Percentiles rank a stretch among this genome's conserved stretches.
These are phyloP conservation scores for Lasaia peninsularis DNA, from an alignment of 1,140 invertebrate species.

Conservation along the genomic window DNA sequence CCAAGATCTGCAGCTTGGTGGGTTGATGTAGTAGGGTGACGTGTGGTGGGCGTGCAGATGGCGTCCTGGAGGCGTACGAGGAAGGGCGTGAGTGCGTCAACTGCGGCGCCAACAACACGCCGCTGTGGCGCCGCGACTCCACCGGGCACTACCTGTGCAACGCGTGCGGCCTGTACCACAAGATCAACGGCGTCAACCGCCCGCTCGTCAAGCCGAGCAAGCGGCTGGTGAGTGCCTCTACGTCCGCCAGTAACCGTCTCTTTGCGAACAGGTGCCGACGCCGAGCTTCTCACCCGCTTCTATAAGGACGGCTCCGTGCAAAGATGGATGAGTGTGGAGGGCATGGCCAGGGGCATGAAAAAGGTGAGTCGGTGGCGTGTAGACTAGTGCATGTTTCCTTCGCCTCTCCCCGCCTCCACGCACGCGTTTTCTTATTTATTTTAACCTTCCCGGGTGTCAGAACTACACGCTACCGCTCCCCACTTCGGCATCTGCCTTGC, in stretches of 20 bases:
- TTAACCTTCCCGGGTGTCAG: conserved; percentile 44
- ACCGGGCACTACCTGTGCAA: conserved; percentile 99
- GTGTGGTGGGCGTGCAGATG: conserved; percentile 77
- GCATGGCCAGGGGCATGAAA: conserved; percentile 73
- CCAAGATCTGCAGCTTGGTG: neutral
- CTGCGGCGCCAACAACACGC: conserved; percentile 96
- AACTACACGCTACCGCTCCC: conserved; percentile 73
- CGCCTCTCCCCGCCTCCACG: conserved; percentile 27
- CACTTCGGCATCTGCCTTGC: conserved; percentile 27
- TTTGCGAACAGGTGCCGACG: conserved; percentile 66
- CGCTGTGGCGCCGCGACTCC: conserved; percentile 95
- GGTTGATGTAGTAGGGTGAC: conserved; percentile 17
- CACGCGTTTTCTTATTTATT: conserved; percentile 26
- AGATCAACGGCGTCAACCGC: conserved; percentile 96
- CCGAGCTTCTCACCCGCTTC: conserved; percentile 70
- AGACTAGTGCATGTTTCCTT: conserved; percentile 65
- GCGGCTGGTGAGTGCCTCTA: conserved; percentile 85
- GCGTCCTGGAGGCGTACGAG: conserved; percentile 88
- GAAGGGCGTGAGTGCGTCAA: conserved; percentile 97
- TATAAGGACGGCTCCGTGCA: conserved; percentile 74
- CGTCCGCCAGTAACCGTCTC: conserved; percentile 38
- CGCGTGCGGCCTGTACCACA: conserved; percentile 97
- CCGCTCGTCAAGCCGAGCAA: conserved; percentile 93
- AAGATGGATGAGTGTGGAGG: conserved; percentile 71
- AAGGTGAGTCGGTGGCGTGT: conserved; percentile 76